Conservation (phyloP, 2,797 vertebrate species). For the Pangasius krempfi region DNA sequence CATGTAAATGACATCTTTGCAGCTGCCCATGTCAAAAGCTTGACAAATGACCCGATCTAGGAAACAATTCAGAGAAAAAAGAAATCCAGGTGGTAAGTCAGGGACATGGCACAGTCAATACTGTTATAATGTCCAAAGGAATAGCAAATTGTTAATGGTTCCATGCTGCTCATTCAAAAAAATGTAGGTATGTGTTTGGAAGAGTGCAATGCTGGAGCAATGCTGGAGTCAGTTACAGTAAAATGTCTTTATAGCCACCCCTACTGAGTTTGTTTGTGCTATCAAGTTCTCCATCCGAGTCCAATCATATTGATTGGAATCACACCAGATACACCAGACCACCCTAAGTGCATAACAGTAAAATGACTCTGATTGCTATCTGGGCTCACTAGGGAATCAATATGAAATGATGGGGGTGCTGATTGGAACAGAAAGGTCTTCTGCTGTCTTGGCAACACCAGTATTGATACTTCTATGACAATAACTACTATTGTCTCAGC, state of each 20-base stretch:
- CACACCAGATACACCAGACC: slow-evolving; percentile 43
- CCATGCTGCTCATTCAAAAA: too few relatives aligned
- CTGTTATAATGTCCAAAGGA: neutral
- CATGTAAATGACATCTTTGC: slow-evolving; percentile 26
- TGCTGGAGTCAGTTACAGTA: slow-evolving; percentile 15
- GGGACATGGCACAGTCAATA: neutral
- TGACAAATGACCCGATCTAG: slow-evolving; percentile 1
- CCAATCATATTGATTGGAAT: slow-evolving; percentile 50
- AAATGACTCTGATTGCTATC: slow-evolving; percentile 50
- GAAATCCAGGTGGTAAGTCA: neutral
- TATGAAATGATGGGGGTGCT: slow-evolving; percentile 23
- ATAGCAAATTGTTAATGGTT: neutral
- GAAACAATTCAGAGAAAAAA: neutral
- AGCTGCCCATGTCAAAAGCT: slow-evolving; percentile 1
- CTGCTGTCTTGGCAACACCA: neutral
- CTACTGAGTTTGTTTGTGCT: slow-evolving; percentile 42
- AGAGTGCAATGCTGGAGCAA: neutral
- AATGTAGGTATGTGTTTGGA: neutral
- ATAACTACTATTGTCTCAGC: neutral
- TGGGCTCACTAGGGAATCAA: slow-evolving; percentile 37
- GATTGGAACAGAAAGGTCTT: slow-evolving; percentile 38
- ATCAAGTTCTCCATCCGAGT: slow-evolving; percentile 45
- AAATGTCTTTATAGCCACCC: slow-evolving; percentile 9
- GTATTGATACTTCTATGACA: neutral
- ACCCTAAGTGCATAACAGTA: slow-evolving; percentile 37